Base-by-base conservation (phyloP, 2,797 vertebrate species). In the Poeciliopsis infans region DNA sequence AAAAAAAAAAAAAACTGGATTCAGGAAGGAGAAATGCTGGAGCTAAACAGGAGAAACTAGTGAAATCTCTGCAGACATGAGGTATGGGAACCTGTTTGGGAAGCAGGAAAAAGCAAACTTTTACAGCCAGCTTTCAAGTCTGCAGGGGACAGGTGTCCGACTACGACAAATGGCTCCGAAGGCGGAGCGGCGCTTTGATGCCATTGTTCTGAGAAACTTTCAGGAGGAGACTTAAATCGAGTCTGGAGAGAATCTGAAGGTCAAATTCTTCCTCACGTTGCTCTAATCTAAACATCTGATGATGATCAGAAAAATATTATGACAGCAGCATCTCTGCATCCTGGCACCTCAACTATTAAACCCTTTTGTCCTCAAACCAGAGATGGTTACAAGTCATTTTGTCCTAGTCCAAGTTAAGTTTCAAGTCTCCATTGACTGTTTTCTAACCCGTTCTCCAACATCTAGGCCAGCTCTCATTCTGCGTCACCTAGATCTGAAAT, bases 181-280 rank as follows among this genome's bases (percentile, higher is more conserved):
- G 79, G 70, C 39, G 78, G 61, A 79, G 77, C 2, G 0, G 18
- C 1, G 36, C 86, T 83, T 81, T 85, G 70, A 85, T 85, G 70
- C 64, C 15, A 79, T 81, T 85, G 86, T 85, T 79, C 80, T 76
- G 66, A 18, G 18, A 72, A 46, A 43, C 55, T 23, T 73, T 77
- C 18, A 53, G 78, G 43, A 79, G 61, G 39, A 66, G 36, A 66
- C 36, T 57, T 7, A 20, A n/a, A 39, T 23, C 51, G 5, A 51
- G 66, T 41, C 31, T 23, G 11, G 3, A 61, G 55, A 75, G 51
- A 25, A 51, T 4, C 15, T 5, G 47, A 66, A 16, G 28, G 41
- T 36, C 41, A 72, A 51, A 16, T 36, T 68, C 49, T 41, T 23
- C 68, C 25, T 18, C 43, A 16, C 5, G 13, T 64, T 33, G 33